A percentile compares a stretch with the other conserved stretches of the same genome.
Conservation (phyloP, 1,140 invertebrate species). For the Halesus radiatus region DNA sequence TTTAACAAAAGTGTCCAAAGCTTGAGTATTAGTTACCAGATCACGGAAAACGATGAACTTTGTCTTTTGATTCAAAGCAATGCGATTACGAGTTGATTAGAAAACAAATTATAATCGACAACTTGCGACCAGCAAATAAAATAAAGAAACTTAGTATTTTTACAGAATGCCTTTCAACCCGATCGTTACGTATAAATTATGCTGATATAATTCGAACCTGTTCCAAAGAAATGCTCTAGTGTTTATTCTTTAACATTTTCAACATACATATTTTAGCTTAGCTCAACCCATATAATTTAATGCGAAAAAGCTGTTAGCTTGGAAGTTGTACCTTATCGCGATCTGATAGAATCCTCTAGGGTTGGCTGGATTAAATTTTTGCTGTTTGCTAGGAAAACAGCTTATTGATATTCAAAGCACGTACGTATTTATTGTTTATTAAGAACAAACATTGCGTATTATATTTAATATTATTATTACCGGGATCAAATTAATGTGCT, state of each 20-base stretch:
- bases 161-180: neutral
- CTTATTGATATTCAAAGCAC: conserved; percentile 21
- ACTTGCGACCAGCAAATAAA: too few relatives aligned
- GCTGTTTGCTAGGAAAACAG: neutral
- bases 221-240: neutral
- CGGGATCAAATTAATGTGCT: too few relatives aligned
- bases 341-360: neutral
- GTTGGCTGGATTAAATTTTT: conserved; percentile 25
- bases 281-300: conserved; percentile 31
- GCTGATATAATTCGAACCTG: neutral
- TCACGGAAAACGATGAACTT: too few relatives aligned
- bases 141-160: too few relatives aligned
- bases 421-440: neutral
- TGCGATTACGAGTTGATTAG: too few relatives aligned
- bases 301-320: conserved; percentile 34
- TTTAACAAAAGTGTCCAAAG: too few relatives aligned
- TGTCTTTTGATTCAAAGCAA: too few relatives aligned
- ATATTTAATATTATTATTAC: neutral
- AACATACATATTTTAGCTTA: conserved; percentile 3
- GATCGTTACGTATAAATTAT: conserved; percentile 1
- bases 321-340: neutral
- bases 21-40: too few relatives aligned
- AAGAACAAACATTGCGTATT: neutral
- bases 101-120: too few relatives aligned
- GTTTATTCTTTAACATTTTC: neutral